Evolutionary conservation across 1,140 invertebrate species (phyloP), one percentile per base, ranked within the genome.

Genomic region (Drosophila hydei): DNA sequence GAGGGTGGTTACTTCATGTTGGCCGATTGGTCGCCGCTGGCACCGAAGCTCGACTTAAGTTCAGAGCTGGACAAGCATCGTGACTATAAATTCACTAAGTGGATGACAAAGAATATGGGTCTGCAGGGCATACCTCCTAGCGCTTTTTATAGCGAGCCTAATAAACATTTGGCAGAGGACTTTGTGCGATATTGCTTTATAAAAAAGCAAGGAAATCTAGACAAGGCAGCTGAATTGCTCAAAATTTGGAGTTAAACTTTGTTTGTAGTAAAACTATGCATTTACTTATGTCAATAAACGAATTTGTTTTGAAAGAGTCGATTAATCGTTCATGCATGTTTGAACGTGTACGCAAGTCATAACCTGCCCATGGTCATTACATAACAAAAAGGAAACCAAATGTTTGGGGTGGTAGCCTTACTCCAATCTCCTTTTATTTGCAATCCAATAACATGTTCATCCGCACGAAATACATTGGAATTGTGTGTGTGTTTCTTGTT

Each of bases 1-100:
- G 96, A 99, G 71, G 98, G 97, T 12, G 98, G 98, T 0, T 99
- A 99, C 92, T 99, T 99, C 91, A 97, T 99, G 93, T 90, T 99
- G 9, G 97, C 97, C 2, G 96, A 99, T 92, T 99, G 97, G 95
- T 95, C 94, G n/a, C 92, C 94, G 5, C 92, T 98, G 72, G 94
- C 92, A 30, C 91, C 92, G 23, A 94, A 95, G 81, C 92, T 95
- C 0, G 93, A 95, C 83, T 89, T 97, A 4, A 92, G 92, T 2
- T 91, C 93, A 9, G 96, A 97, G 91, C 92, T 77, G 0, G 96
- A 97, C 79, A 91, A 93, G 75, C 93, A 95, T 73, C 95, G 95
- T 72, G 98, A 99, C 92, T 99, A 98, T 90, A 94, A 94, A 79
- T 99, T 99, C 92, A 97, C 97, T 0, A 97, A 98, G 92, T 99